These are phyloP conservation scores for Plecturocebus donacophilus DNA, from an alignment of 2,113 vertebrate genomes.

Conservation along the genomic window DNA sequence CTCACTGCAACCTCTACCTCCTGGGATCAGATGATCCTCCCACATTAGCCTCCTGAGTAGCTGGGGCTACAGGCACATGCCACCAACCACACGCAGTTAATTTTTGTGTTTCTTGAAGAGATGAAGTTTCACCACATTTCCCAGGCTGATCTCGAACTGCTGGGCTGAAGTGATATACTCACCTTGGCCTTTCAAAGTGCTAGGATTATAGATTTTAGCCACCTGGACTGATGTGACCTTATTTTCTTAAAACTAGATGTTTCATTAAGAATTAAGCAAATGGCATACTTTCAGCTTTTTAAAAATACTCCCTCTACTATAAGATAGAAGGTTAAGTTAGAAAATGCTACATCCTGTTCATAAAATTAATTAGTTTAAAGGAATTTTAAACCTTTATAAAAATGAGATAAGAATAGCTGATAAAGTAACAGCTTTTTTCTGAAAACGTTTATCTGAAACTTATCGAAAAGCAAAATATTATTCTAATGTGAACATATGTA, in stretches of 20 bases:
- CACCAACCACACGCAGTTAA: too few relatives aligned
- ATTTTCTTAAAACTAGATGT: not conserved
- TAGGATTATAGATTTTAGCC: too few relatives aligned
- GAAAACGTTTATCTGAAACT: constrained; percentile 30
- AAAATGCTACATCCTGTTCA: constrained; percentile 37
- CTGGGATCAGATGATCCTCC: too few relatives aligned
- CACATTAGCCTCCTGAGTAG: too few relatives aligned
- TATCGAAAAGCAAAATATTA: constrained; percentile 30
- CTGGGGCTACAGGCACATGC: too few relatives aligned
- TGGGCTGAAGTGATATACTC: too few relatives aligned
- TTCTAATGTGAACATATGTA: not conserved
- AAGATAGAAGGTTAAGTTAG: constrained; percentile 23
- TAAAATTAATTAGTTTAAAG: constrained; percentile 42
- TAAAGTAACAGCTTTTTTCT: constrained; percentile 43
- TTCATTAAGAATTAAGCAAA: constrained; percentile 50
- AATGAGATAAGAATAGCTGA: constrained; percentile 24
- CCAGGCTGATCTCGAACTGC: too few relatives aligned
- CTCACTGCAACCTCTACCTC: too few relatives aligned
- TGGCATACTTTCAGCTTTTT: not conserved
- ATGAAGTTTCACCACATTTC: too few relatives aligned
- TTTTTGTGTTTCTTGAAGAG: too few relatives aligned
- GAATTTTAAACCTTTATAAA: constrained; percentile 49
- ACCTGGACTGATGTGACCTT: not conserved
- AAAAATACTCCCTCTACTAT: not conserved
- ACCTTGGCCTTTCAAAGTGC: too few relatives aligned